A percentile compares a stretch with the other conserved stretches of the same genome.
Evolutionary conservation across 2,888 invertebrate species (phyloP).

Genomic region (Orchesella flavescens): DNA sequence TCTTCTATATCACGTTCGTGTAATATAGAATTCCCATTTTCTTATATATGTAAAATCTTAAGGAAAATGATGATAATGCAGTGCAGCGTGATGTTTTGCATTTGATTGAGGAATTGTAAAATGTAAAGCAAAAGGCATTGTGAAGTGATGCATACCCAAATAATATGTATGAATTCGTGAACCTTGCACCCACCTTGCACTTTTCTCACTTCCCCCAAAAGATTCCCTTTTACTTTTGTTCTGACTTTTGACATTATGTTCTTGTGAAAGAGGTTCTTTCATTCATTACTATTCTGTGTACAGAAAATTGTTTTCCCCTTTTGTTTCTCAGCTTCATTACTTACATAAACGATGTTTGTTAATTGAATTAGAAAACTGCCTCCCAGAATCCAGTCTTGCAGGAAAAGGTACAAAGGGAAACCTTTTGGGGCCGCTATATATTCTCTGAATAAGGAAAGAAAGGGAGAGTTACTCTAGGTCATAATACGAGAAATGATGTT

Average conservation of each 20-base stretch:
- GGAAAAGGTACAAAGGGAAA: conserved; percentile 1
- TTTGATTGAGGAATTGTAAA: too few species aligned
- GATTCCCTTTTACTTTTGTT: conserved; percentile 3
- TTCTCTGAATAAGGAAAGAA: too few species aligned
- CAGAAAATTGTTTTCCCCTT: not conserved
- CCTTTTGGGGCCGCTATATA: not conserved
- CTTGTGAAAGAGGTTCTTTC: not conserved
- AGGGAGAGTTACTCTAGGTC: not conserved
- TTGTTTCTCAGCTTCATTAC: conserved; percentile 16
- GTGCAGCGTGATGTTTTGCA: too few species aligned
- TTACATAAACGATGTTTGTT: not conserved
- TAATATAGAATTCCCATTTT: too few species aligned
- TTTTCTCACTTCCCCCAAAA: conserved; percentile 4
- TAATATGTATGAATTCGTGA: not conserved
- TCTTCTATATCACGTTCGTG: too few species aligned
- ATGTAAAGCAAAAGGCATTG: too few species aligned
- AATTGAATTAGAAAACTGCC: conserved; percentile 20
- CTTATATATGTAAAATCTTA: too few species aligned
- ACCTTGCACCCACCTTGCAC: not conserved
- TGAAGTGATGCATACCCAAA: too few species aligned
- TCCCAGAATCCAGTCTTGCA: not conserved
- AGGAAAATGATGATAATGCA: too few species aligned
- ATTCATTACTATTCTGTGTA: conserved; percentile 2
- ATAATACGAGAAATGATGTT: conserved; percentile 40
- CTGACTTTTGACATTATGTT: not conserved